A percentile compares a stretch with the other conserved stretches of the same genome.
phyloP scores from a whole-genome alignment of 2,797 vertebrate species.

The Anguilla anguilla region DNA sequence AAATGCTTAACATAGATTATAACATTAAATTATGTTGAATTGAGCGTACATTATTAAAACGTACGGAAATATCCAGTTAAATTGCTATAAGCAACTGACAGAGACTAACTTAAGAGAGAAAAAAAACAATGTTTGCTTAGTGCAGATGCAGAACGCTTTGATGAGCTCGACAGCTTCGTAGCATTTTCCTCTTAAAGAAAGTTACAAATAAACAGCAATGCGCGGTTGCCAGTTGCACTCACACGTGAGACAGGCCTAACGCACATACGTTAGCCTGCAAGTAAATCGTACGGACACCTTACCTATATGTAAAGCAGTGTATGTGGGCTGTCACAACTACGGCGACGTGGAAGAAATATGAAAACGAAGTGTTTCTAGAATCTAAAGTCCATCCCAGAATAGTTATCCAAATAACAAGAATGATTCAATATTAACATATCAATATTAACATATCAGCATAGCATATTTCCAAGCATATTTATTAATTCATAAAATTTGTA shows the following conservation, averaged over 20 bases:
- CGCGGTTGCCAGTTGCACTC: conserved; percentile 2
- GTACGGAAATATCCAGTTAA: neutral
- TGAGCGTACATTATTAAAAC: neutral
- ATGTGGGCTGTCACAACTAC: neutral
- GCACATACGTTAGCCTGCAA: conserved; percentile 33
- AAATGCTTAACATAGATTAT: neutral
- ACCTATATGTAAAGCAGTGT: neutral
- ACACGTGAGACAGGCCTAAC: neutral
- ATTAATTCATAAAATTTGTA: too few relatives aligned
- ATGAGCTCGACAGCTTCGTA: neutral
- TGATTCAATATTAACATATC: too few relatives aligned
- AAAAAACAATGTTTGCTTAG: neutral
- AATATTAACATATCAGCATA: too few relatives aligned
- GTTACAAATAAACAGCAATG: conserved; percentile 23
- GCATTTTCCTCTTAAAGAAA: conserved; percentile 19
- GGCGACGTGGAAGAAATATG: neutral
- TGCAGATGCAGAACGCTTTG: conserved; percentile 1
- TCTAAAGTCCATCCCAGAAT: too few relatives aligned
- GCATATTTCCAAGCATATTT: too few relatives aligned
- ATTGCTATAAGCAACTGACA: neutral
- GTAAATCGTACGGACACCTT: conserved; percentile 21
- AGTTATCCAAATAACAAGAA: too few relatives aligned
- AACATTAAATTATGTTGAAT: neutral
- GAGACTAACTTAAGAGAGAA: neutral
- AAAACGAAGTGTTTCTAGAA: neutral